A percentile compares a stretch with the other conserved stretches of the same genome.
phyloP scores from a whole-genome alignment of 1,140 invertebrate species.

The Dendrolimus kikuchii region DNA sequence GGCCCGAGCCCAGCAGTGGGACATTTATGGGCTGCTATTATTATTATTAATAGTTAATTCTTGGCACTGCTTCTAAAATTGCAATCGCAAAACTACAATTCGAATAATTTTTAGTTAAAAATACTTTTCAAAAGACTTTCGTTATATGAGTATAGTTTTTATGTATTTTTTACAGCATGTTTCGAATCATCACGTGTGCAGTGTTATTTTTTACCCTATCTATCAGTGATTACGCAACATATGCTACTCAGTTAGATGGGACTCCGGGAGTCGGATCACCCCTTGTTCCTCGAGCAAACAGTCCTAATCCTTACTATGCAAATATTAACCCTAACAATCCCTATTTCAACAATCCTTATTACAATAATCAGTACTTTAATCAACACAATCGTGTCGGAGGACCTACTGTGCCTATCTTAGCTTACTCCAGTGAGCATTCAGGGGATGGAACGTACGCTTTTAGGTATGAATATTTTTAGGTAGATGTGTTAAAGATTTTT shows the following conservation, averaged over 20 bases:
- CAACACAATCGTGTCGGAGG: conserved; percentile 30
- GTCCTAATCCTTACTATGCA: too few species aligned
- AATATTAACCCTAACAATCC: conserved; percentile 11
- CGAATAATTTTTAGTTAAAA: too few species aligned
- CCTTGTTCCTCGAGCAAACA: too few species aligned
- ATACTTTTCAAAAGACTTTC: too few species aligned
- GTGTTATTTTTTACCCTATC: conserved; percentile 1
- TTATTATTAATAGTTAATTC: too few species aligned
- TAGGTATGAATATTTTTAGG: conserved; percentile 32
- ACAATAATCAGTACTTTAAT: conserved; percentile 21
- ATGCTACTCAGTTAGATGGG: too few species aligned
- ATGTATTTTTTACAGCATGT: conserved; percentile 16
- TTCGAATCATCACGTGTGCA: conserved; percentile 12
- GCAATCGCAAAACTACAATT: too few species aligned
- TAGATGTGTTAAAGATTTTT: background rate
- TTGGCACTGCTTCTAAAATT: too few species aligned
- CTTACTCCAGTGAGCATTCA: conserved; percentile 48
- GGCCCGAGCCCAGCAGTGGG: too few species aligned
- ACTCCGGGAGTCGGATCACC: too few species aligned
- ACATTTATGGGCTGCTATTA: too few species aligned
- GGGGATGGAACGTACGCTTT: conserved; percentile 57
- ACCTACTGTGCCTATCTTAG: conserved; percentile 47
- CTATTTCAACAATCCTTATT: conserved; percentile 7
- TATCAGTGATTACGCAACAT: too few species aligned
- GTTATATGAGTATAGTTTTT: background rate